A percentile compares a stretch with the other conserved stretches of the same genome.
phyloP scores from a whole-genome alignment of 2,888 invertebrate genomes.

The Diploptera punctata region DNA sequence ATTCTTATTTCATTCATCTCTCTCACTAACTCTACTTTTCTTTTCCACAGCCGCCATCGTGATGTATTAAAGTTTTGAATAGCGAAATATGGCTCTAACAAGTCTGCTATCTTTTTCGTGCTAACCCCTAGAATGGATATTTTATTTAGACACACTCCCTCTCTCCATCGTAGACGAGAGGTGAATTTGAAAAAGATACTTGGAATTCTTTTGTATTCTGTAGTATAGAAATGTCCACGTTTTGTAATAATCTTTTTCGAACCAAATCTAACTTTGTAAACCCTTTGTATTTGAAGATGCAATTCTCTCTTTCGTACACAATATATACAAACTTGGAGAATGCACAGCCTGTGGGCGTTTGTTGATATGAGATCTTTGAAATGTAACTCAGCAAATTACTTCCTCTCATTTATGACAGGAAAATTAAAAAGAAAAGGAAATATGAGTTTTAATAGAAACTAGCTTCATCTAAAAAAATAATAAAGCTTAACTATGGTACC shows the following conservation, averaged over 20 bases:
- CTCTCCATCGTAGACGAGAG: background rate
- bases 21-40: background rate
- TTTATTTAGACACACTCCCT: slow-evolving; percentile 12
- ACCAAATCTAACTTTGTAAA: background rate
- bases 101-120: background rate
- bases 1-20: slow-evolving; percentile 27
- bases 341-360: no score
- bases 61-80: slow-evolving; percentile 25
- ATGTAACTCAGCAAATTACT: no score
- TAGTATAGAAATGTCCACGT: background rate
- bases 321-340: no score
- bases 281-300: background rate
- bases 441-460: no score
- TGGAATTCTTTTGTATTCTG: background rate
- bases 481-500: no score
- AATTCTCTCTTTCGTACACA: background rate
- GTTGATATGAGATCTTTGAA: no score
- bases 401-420: no score
- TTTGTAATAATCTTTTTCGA: background rate
- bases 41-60: background rate
- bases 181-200: background rate
- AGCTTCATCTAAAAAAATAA: no score
- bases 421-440: no score
- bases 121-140: background rate
- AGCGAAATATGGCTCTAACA: slow-evolving; percentile 15